phyloP scores from a whole-genome alignment of 2,797 vertebrate species.

The Decapterus maruadsi region DNA sequence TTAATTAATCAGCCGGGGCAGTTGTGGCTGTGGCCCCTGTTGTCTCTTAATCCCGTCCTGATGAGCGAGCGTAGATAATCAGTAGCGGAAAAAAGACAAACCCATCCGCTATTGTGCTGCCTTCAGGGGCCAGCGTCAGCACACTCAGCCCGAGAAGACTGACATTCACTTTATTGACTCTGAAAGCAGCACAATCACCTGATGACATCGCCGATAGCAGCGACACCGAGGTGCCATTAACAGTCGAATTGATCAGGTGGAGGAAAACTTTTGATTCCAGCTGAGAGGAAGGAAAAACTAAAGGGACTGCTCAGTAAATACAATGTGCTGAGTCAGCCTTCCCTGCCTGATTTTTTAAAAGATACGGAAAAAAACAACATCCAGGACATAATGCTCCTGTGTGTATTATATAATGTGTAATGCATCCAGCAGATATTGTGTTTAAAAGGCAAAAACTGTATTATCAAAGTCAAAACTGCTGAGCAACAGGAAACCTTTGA shows the following conservation, averaged over 20 bases:
- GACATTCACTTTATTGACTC: slow-evolving; percentile 48
- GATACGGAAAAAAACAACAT: neutral
- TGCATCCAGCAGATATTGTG: neutral
- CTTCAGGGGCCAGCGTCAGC: neutral
- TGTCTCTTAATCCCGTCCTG: neutral
- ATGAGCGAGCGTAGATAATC: slow-evolving; percentile 25
- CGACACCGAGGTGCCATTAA: slow-evolving; percentile 15
- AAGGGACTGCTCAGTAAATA: neutral
- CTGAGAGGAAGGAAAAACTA: slow-evolving; percentile 14
- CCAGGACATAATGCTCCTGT: neutral
- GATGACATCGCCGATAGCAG: slow-evolving; percentile 28
- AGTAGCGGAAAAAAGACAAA: neutral
- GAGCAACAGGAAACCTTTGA: slow-evolving; percentile 25
- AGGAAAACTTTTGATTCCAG: slow-evolving; percentile 29
- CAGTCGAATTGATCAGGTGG: slow-evolving; percentile 32
- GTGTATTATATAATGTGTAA: neutral
- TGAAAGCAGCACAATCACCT: slow-evolving; percentile 27
- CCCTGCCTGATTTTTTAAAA: neutral
- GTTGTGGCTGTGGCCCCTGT: neutral
- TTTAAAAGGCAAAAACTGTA: slow-evolving; percentile 1
- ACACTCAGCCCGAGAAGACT: neutral
- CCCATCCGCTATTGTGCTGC: neutral
- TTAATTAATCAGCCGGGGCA: slow-evolving; percentile 27
- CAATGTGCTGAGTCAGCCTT: neutral
- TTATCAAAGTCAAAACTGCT: slow-evolving; percentile 23